Percentiles rank a stretch among this genome's conserved stretches.
These are phyloP conservation scores for Arnoldichthys spilopterus DNA, from an alignment of 2,797 vertebrate genomes.

Conservation along the genomic window DNA sequence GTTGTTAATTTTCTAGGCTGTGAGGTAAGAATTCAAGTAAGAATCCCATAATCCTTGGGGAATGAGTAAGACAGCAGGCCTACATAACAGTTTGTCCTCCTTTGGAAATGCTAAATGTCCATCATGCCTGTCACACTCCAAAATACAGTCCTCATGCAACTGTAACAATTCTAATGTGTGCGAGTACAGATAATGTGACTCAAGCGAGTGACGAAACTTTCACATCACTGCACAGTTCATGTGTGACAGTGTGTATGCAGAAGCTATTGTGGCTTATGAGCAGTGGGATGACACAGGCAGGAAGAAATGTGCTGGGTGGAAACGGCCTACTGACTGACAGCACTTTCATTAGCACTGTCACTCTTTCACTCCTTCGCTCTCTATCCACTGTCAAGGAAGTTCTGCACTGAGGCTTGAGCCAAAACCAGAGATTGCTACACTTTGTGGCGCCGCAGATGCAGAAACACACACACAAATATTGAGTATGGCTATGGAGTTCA, in stretches of 20 bases:
- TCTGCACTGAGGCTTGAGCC: conserved; percentile 34
- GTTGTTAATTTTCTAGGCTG: too few species aligned
- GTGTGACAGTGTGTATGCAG: conserved; percentile 6
- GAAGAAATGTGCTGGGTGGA: conserved; percentile 40
- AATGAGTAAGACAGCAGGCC: too few species aligned
- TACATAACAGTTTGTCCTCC: too few species aligned
- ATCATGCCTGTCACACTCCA: too few species aligned
- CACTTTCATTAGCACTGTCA: conserved; percentile 58
- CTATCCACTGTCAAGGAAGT: conserved; percentile 61
- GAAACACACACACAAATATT: conserved; percentile 44
- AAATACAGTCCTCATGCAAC: too few species aligned
- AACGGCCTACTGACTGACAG: conserved; percentile 21
- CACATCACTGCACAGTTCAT: not conserved
- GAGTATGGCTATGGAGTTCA: not conserved
- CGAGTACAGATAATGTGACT: not conserved
- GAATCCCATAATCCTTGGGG: too few species aligned
- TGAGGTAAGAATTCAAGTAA: too few species aligned
- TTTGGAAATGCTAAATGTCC: too few species aligned
- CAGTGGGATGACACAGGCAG: conserved; percentile 39
- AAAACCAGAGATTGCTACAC: conserved; percentile 39
- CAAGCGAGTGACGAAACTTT: not conserved
- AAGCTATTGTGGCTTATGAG: conserved; percentile 12
- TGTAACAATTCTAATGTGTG: too few species aligned
- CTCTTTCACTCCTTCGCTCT: conserved; percentile 39
- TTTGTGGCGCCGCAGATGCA: conserved; percentile 38